Evolutionary conservation across 2,797 vertebrate genomes (phyloP).

Genomic region (Cygnus olor): DNA sequence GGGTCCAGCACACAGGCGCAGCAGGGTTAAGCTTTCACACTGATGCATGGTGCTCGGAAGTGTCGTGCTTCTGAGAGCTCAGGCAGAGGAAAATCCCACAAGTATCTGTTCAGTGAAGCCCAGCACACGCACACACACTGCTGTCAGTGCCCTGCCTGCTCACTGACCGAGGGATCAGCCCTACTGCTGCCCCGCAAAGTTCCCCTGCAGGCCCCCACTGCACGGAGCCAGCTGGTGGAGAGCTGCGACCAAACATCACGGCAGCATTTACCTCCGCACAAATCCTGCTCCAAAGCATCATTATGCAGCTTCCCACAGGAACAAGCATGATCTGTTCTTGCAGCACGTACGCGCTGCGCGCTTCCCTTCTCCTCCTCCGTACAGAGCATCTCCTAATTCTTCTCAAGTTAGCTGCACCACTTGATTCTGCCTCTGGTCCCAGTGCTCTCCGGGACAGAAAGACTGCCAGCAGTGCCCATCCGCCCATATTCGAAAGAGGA

Average conservation of each 20-base stretch:
- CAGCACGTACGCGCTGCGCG: neutral
- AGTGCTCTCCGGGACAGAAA: neutral
- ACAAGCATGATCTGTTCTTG: neutral
- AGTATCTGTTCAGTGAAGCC: neutral
- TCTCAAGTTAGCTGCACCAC: neutral
- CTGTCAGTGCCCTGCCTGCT: neutral
- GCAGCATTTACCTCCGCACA: neutral
- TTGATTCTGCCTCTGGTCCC: neutral
- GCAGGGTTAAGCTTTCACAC: neutral
- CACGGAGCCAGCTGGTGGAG: neutral
- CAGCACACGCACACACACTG: neutral
- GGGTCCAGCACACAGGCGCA: neutral
- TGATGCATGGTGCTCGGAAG: fast-evolving
- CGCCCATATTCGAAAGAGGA: neutral
- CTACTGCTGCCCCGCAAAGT: neutral
- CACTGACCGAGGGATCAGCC: neutral
- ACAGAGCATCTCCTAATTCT: neutral
- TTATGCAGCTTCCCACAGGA: neutral
- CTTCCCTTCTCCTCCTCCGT: neutral
- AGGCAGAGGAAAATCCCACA: neutral
- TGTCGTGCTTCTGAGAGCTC: neutral
- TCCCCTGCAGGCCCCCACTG: neutral
- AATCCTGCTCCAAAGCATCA: neutral
- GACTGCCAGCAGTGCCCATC: neutral
- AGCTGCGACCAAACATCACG: neutral